Percentiles rank a stretch among this genome's conserved stretches.
Conservation (phyloP, 2,888 invertebrate genomes). For the Epinotia nisella region DNA sequence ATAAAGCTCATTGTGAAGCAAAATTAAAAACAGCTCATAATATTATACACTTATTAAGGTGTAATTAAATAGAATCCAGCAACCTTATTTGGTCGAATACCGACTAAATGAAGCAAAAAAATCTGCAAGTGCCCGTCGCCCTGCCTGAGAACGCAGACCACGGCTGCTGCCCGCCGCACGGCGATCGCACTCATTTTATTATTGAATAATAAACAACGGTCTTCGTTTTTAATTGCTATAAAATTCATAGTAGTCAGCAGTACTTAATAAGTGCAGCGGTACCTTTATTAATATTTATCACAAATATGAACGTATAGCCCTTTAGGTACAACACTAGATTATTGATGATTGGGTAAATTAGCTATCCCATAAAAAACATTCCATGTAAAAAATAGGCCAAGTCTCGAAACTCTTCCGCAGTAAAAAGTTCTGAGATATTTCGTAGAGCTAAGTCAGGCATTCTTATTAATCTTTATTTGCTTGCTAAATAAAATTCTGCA, state of each 20-base stretch:
- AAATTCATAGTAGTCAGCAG: slow-evolving; percentile 56
- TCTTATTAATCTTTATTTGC: no score
- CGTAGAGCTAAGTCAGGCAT: no score
- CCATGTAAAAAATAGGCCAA: no score
- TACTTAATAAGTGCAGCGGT: neutral
- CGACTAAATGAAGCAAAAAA: slow-evolving; percentile 67
- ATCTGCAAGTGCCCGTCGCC: slow-evolving; percentile 50
- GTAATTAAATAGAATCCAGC: slow-evolving; percentile 74
- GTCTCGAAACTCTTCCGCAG: no score
- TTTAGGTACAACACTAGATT: neutral
- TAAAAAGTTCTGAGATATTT: no score
- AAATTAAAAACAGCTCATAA: slow-evolving; percentile 70
- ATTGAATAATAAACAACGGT: slow-evolving; percentile 63
- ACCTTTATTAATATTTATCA: neutral
- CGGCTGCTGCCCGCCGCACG: slow-evolving; percentile 45
- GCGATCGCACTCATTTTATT: slow-evolving; percentile 60
- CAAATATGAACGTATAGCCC: neutral
- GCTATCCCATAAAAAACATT: no score
- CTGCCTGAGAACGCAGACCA: slow-evolving; percentile 44
- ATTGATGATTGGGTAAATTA: neutral
- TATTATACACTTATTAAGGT: slow-evolving; percentile 74
- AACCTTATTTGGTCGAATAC: slow-evolving; percentile 67
- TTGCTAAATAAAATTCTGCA: no score
- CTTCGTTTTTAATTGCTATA: slow-evolving; percentile 66
- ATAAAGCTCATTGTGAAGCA: slow-evolving; percentile 56